phyloP scores from a whole-genome alignment of 2,113 vertebrate genomes.

The Piaya cayana region DNA sequence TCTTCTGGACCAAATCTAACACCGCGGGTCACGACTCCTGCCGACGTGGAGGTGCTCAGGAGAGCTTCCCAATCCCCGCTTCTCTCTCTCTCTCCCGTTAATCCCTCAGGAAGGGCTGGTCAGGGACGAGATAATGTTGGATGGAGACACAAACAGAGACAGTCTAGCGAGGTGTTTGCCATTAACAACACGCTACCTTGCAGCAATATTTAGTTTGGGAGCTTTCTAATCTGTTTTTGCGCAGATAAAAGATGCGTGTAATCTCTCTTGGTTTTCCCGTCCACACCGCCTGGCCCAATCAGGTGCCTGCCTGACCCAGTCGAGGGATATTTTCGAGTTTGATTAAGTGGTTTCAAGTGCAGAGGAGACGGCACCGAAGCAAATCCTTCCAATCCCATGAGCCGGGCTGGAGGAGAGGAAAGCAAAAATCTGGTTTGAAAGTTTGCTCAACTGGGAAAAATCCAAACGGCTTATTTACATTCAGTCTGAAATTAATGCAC shows the following conservation, averaged over 20 bases:
- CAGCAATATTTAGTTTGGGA: background rate
- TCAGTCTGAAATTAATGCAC: slow-evolving; percentile 14
- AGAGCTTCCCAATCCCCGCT: rapidly evolving
- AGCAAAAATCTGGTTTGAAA: background rate
- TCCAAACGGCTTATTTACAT: background rate
- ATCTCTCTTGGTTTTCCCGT: background rate
- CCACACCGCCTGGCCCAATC: background rate
- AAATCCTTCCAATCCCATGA: background rate
- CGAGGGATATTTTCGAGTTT: background rate
- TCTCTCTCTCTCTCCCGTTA: background rate
- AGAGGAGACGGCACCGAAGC: background rate
- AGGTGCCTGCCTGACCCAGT: background rate
- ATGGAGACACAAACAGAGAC: background rate
- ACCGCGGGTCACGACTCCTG: rapidly evolving
- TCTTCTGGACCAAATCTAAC: background rate
- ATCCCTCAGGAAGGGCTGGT: background rate
- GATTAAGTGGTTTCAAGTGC: background rate
- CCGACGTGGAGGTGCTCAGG: background rate
- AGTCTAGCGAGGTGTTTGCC: background rate
- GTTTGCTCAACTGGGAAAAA: slow-evolving; percentile 4
- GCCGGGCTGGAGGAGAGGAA: background rate
- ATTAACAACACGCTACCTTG: background rate
- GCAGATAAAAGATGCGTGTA: background rate
- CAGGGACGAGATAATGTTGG: background rate
- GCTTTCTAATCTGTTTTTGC: background rate